These are phyloP conservation scores for Tiphia femorata DNA, from an alignment of 2,888 invertebrate species.

Conservation along the genomic window DNA sequence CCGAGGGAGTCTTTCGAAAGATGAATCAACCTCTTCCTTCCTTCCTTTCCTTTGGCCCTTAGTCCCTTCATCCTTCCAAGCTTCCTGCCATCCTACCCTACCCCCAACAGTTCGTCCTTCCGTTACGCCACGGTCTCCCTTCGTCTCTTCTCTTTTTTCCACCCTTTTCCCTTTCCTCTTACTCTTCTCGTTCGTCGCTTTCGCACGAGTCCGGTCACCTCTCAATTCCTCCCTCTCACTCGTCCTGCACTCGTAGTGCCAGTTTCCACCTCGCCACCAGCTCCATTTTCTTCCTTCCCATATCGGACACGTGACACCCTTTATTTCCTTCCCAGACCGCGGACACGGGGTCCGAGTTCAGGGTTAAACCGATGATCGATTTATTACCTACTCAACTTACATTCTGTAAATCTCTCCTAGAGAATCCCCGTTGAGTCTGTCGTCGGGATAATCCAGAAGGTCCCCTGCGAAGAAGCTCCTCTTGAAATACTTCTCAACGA, in stretches of 20 bases:
- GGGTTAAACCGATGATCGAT: too few relatives aligned
- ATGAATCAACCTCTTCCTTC: conserved; percentile 8
- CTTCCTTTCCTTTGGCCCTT: background rate
- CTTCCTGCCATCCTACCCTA: too few relatives aligned
- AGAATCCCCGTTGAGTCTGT: too few relatives aligned
- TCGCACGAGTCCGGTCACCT: too few relatives aligned
- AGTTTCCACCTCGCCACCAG: conserved; percentile 5
- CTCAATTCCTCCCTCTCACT: background rate
- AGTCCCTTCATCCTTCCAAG: background rate
- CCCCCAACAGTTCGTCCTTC: too few relatives aligned
- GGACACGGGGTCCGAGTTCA: too few relatives aligned
- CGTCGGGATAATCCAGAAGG: too few relatives aligned
- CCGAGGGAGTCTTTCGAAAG: conserved; percentile 4
- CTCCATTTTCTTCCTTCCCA: conserved; percentile 6
- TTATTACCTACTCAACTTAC: too few relatives aligned
- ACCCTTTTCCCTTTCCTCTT: background rate
- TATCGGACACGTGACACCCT: background rate
- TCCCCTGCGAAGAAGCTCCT: too few relatives aligned
- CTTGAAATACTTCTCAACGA: too few relatives aligned
- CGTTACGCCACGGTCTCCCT: conserved; percentile 1
- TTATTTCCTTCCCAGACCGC: background rate
- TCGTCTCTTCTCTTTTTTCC: conserved; percentile 11
- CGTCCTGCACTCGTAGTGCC: background rate
- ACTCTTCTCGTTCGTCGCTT: background rate
- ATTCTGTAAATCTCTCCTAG: too few relatives aligned